A percentile compares a stretch with the other conserved stretches of the same genome.
Conservation (phyloP, 2,113 vertebrate species). For the Oreochromis niloticus region DNA sequence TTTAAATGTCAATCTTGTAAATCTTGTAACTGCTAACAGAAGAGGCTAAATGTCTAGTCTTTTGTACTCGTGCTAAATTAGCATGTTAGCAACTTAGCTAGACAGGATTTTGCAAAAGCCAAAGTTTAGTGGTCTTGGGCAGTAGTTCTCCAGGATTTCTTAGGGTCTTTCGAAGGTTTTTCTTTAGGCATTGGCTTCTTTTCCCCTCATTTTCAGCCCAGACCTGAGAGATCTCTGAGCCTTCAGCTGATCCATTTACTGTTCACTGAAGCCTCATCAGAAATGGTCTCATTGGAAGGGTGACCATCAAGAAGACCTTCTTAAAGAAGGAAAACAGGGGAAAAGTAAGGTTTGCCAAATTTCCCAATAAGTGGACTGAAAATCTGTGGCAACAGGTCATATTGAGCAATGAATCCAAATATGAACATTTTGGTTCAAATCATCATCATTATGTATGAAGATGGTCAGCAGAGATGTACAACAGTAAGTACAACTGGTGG, state of each 20-base stretch:
- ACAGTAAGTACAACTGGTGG: neutral
- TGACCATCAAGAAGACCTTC: neutral
- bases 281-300: neutral
- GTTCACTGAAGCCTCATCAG: neutral
- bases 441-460: neutral
- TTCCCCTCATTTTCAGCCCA: neutral
- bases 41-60: neutral
- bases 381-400: neutral
- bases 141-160: neutral
- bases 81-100: neutral
- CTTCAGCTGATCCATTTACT: neutral
- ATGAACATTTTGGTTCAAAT: neutral
- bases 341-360: neutral
- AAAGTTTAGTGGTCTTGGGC: neutral
- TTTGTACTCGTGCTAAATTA: neutral
- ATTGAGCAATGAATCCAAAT: neutral
- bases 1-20: neutral
- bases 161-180: neutral
- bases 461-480: neutral
- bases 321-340: neutral
- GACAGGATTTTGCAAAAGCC: neutral
- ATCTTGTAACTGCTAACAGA: neutral
- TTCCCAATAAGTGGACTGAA: neutral
- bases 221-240: neutral
- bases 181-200: neutral